Conservation (phyloP, 2,888 invertebrate genomes). For the Chalcis sispes region DNA sequence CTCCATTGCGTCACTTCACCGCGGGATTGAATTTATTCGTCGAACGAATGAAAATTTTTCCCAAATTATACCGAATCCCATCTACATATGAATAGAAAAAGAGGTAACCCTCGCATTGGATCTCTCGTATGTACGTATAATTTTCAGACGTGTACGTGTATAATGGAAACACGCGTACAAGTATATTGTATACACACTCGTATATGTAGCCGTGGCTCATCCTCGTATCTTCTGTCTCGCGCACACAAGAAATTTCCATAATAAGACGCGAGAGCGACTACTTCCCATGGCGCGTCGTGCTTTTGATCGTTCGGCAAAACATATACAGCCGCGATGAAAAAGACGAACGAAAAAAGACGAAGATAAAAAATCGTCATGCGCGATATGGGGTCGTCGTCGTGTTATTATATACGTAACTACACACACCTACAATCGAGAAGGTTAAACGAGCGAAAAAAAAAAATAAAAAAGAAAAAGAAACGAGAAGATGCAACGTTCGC, state of each 20-base stretch:
- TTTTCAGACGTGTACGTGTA: constrained; percentile 19
- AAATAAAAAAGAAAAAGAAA: constrained; percentile 10
- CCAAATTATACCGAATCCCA: constrained; percentile 48
- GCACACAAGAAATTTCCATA: constrained; percentile 24
- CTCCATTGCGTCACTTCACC: constrained; percentile 49
- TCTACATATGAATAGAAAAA: constrained; percentile 52
- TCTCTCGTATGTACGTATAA: constrained; percentile 25
- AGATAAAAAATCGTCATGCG: constrained; percentile 27
- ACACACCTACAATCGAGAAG: constrained; percentile 17
- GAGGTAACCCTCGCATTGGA: constrained; percentile 18
- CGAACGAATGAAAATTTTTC: constrained; percentile 42
- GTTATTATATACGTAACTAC: too few relatives aligned
- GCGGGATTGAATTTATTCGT: constrained; percentile 43
- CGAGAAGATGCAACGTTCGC: constrained; percentile 56
- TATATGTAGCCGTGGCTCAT: neutral
- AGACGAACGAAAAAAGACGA: neutral
- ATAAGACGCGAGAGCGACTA: constrained; percentile 7
- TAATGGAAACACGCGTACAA: neutral
- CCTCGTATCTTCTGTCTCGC: neutral
- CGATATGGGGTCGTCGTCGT: constrained; percentile 41
- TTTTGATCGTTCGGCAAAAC: constrained; percentile 55
- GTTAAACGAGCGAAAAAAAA: neutral
- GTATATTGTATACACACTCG: too few relatives aligned
- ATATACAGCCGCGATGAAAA: neutral
- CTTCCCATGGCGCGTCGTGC: constrained; percentile 27